A percentile compares a stretch with the other conserved stretches of the same genome.
phyloP scores from a whole-genome alignment of 1,140 invertebrate species.

The Philotrypesis tridentata region DNA sequence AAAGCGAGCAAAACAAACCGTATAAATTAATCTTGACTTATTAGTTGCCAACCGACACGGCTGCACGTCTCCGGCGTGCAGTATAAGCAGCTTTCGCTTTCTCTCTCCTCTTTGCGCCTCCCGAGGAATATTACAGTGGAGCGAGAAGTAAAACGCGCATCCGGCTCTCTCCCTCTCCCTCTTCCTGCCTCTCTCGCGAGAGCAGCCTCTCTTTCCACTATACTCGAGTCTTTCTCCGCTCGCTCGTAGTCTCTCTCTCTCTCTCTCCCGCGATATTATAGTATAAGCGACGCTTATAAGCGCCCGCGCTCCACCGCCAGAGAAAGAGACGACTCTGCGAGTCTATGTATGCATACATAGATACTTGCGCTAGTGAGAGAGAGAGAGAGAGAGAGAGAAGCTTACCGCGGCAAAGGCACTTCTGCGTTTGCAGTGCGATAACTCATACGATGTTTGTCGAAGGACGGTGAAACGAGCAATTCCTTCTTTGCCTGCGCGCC shows the following conservation, averaged over 20 bases:
- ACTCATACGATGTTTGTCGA: slow-evolving; percentile 39
- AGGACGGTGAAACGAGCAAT: not conserved
- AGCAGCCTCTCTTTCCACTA: not conserved
- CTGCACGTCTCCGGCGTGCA: not conserved
- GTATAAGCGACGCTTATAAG: not conserved
- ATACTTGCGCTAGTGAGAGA: not conserved
- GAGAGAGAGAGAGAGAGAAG: not conserved
- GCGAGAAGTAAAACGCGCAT: slow-evolving; percentile 5
- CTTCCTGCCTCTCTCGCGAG: not conserved
- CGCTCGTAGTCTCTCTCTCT: not conserved
- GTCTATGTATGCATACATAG: no score
- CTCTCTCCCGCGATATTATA: slow-evolving; percentile 5
- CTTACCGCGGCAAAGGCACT: not conserved
- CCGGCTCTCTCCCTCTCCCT: no score
- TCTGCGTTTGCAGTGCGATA: slow-evolving; percentile 33
- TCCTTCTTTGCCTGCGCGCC: slow-evolving; percentile 16
- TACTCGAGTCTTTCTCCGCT: not conserved
- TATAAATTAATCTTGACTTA: slow-evolving; percentile 42
- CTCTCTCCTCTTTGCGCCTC: not conserved
- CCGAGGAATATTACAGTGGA: slow-evolving; percentile 1
- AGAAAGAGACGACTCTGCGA: not conserved
- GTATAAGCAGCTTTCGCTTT: slow-evolving; percentile 31
- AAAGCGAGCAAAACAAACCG: slow-evolving; percentile 23
- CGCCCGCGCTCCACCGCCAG: not conserved
- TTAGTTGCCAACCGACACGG: slow-evolving; percentile 20